Evolutionary conservation across 2,797 vertebrate species (phyloP), one percentile per base, ranked within the genome.

Genomic region (Discoglossus pictus): DNA sequence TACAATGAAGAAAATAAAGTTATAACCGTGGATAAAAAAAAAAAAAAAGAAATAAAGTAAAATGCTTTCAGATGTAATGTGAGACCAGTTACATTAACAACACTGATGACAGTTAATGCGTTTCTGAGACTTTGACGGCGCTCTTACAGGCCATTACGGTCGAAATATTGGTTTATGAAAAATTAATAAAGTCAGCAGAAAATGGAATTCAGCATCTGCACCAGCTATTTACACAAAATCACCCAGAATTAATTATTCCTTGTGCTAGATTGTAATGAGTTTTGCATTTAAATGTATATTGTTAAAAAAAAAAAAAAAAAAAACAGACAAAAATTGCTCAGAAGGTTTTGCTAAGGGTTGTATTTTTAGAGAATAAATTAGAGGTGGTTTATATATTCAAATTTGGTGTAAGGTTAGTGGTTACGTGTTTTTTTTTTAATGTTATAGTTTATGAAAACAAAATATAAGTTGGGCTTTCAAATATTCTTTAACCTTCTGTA

Each of bases 271-370:
- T 82, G 65, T 82, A 84, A 87, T 84, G 73, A 82, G 66, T 66
- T 84, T 84, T 89, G 82, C 81, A 82, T 87, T 85, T 82, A 84
- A 83, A 79, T 75, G 63, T 78, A 74, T 79, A 80, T 75, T 62
- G 69, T 84, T 75, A 70, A 73, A 71, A 78, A 84, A 82, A 75
- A 76, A 80, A 80, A 86, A 75, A 70, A 73, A 71, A 78, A 84
- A 82, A 75, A 76, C 80, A 80, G 85, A 75, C 68, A 83, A 79
- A 76, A 75, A 72, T 83, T 85, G 78, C 64, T 82, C 74, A 80
- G 78, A 76, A 55, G 81, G 76, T 77, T 77, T 82, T 79, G 62
- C 75, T 76, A 81, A 55, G 1, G 51, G 80, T 68, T 82, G 59
- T 71, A 70, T 6, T 71, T 75, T 75, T 79, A 76, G 75, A 80